Conservation (phyloP, 2,113 vertebrate genomes). For the Astur gentilis region DNA sequence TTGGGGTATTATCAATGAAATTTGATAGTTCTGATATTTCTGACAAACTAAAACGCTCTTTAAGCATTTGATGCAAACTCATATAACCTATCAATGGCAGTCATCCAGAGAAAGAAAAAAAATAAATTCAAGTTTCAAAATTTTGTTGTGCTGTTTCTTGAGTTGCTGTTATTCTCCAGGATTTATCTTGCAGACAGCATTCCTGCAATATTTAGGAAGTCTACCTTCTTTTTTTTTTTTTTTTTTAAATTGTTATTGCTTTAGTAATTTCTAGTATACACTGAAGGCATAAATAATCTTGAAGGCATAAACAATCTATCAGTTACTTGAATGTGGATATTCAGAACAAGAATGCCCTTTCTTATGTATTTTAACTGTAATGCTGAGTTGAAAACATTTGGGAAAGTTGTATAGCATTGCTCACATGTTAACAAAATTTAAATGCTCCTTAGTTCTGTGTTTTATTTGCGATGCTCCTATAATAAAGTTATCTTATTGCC, state of each 20-base stretch:
- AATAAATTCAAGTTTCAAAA: not conserved
- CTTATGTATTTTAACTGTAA: not conserved
- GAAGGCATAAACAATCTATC: not conserved
- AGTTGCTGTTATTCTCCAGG: not conserved
- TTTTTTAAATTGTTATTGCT: not conserved
- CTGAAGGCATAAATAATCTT: not conserved
- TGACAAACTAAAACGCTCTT: not conserved
- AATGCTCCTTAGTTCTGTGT: not conserved
- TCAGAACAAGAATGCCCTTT: not conserved
- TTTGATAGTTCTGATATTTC: not conserved
- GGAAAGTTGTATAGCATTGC: not conserved
- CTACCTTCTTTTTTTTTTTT: not conserved
- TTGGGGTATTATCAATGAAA: not conserved
- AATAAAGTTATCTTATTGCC: not conserved
- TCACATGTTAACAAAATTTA: not conserved
- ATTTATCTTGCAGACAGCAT: not conserved
- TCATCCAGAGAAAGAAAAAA: not conserved
- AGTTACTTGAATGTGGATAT: not conserved
- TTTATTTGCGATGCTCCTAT: not conserved
- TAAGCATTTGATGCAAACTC: not conserved
- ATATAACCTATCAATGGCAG: not conserved
- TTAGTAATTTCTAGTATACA: not conserved
- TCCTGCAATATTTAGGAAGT: not conserved
- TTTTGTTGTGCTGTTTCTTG: not conserved
- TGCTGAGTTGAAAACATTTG: not conserved